Evolutionary conservation across 2,888 invertebrate species (phyloP), one percentile per base, ranked within the genome.

Genomic region (Linnaemya vulpina): DNA sequence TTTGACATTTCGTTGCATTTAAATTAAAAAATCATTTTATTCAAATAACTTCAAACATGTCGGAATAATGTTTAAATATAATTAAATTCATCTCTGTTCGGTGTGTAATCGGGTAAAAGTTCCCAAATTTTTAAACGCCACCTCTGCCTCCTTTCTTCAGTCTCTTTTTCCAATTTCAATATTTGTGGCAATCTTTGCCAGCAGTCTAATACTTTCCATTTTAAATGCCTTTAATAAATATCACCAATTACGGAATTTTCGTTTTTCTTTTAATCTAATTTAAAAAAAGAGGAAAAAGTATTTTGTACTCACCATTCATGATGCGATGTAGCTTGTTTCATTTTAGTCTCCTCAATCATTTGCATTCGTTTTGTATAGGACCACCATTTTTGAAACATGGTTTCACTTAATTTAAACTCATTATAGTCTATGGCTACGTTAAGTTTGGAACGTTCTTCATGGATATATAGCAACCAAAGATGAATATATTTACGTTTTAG

Each of bases 381-480:
- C 3, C 92, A 90, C 93, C 95, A 95, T 79, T 91, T 91, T 46
- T 92, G 91, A 68, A 95, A 94, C 65, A 92, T 92, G 55, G 92
- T 88, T 68, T 94, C 94, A 62, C 93, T 93, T n/a, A 95, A 88
- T 87, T 94, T 94, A 77, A 95, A 92, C 84, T 96, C 95, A 87
- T 94, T 94, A 91, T 95, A 95, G 90, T 96, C 96, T 76, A 94
- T 94, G 3, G 96, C 96, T 1, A 96, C 95, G 92, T 95, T 95
- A 88, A 93, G 93, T 89, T 95, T 94, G 86, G 94, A 92, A 51
- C 89, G 89, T 71, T 91, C 90, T 49, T 89, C 74, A 43, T 87
- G 77, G 10, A 89, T 79, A 80, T 90, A 91, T 2, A 51, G 7
- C 87, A 92, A 92, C 93, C 95, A 95, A 8, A 89, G 89, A 9